Evolutionary conservation across 2,888 invertebrate genomes (phyloP).

Genomic region (Drosophila greeni): DNA sequence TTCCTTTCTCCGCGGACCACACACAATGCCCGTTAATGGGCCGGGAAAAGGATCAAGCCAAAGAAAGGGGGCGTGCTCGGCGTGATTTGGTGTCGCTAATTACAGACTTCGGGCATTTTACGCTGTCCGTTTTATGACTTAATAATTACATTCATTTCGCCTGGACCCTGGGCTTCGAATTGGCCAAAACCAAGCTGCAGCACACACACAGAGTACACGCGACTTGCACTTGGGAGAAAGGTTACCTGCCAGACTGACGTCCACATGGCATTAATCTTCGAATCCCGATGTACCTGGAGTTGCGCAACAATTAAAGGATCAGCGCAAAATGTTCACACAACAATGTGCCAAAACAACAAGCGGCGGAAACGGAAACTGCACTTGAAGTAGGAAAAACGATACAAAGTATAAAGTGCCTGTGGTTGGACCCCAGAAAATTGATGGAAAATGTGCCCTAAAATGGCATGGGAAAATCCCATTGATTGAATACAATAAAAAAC

Average conservation of each 20-base stretch:
- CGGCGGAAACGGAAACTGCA: constrained; percentile 73
- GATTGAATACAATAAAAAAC: constrained; percentile 9
- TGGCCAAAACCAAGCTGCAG: constrained; percentile 28
- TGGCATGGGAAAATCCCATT: constrained; percentile 63
- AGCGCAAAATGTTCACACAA: constrained; percentile 73
- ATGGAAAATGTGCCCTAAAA: constrained; percentile 39
- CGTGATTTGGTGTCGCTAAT: constrained; percentile 77
- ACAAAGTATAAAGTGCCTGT: constrained; percentile 39
- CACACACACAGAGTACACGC: constrained; percentile 58
- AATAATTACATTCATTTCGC: constrained; percentile 67
- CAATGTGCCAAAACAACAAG: constrained; percentile 63
- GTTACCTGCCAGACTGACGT: constrained; percentile 5
- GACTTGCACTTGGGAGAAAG: constrained; percentile 33
- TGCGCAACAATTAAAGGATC: constrained; percentile 73
- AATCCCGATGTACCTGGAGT: constrained; percentile 31
- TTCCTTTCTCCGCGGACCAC: constrained; percentile 45
- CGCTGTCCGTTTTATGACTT: constrained; percentile 67
- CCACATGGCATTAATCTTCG: constrained; percentile 44
- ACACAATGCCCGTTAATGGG: constrained; percentile 51
- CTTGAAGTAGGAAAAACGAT: constrained; percentile 38
- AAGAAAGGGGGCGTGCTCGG: constrained; percentile 51
- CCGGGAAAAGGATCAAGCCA: constrained; percentile 12
- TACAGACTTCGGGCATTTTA: constrained; percentile 70
- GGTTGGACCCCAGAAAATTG: constrained; percentile 40
- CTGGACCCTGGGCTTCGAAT: constrained; percentile 28